Base-by-base conservation (phyloP, 2,888 invertebrate genomes). In the Hydrotaea diabolus region DNA sequence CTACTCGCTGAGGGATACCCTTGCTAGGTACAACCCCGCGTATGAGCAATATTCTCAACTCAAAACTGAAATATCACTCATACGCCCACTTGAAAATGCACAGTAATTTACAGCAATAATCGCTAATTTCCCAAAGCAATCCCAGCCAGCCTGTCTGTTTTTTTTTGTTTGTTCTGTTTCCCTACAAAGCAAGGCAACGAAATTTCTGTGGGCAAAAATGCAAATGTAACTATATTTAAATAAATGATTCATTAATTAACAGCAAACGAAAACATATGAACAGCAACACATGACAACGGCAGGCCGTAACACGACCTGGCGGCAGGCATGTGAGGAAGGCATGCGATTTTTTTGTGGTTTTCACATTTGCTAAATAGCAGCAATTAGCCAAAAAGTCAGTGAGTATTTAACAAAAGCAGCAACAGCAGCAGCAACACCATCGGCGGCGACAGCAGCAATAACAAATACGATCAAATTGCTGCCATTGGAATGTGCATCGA, bases 361-460 rank as follows among this genome's bases (percentile, higher is more conserved):
- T 82, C 77, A 77, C 86, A 86, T 87, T 87, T 86, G 86, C 87
- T 87, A 86, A 88, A 87, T 87, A 87, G 83, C 86, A 83, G 78
- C 87, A 87, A 87, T 88, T 88, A 87, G 86, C 85, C 69, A 59
- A 81, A 87, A 85, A 82, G 79, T 80, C 59, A 81, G 55, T 31
- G 31, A 4, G 31, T 79, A 83, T 81, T 80, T 64, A 79, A 82
- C 43, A 49, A 71, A 39, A 46, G 19, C 21, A 2, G 49, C 49
- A 62, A 75, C 46, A 82, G 23, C 62, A 77, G n/a, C 31, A 49
- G 49, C 46, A 59, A 57, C 49, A 62, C 71, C 46, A 82, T 19
- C 62, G 74, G n/a, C 31, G 36, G 49, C 46, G 49, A 57, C 23
- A 46, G 75, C 74, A 80, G 77, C 77, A 81, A 64, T 46, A 83